Percentiles rank a stretch among this genome's conserved stretches.
These are phyloP conservation scores for Varecia variegata DNA, from an alignment of 2,797 vertebrate genomes.

Conservation along the genomic window DNA sequence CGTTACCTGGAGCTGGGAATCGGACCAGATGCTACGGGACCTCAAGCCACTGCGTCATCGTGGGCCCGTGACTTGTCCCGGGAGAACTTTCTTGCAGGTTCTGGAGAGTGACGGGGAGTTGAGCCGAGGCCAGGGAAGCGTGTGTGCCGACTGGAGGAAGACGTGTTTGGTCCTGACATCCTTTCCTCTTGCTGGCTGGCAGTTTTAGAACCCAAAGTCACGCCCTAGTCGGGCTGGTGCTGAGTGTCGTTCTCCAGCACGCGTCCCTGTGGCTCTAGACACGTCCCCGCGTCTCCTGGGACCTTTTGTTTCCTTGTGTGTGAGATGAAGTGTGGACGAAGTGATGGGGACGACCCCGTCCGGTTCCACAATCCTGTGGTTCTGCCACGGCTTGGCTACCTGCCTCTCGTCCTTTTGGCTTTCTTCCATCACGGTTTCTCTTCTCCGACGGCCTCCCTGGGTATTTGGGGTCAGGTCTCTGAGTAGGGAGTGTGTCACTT, in stretches of 20 bases:
- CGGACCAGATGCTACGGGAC: slow-evolving; percentile 44
- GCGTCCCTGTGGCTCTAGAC: background rate
- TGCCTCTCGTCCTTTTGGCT: accelerated
- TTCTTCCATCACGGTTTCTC: background rate
- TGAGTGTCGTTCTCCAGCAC: accelerated
- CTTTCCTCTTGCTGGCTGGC: background rate
- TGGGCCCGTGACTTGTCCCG: slow-evolving; percentile 42
- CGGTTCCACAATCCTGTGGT: background rate
- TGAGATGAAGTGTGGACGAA: background rate
- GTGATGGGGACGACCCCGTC: accelerated
- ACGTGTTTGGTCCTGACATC: slow-evolving; percentile 41
- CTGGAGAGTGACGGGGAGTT: background rate
- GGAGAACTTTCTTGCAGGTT: slow-evolving; percentile 46
- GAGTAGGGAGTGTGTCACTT: background rate
- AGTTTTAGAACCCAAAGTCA: background rate
- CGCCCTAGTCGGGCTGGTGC: background rate
- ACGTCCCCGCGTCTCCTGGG: background rate
- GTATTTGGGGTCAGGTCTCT: background rate
- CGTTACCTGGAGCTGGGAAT: background rate
- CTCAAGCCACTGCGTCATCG: slow-evolving; percentile 36
- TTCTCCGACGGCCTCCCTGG: background rate
- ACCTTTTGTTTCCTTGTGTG: background rate
- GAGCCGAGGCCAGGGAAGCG: background rate
- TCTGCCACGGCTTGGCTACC: accelerated
- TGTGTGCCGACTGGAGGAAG: slow-evolving; percentile 60